Conservation (phyloP, 2,113 vertebrate genomes). For the Burhinus oedicnemus region DNA sequence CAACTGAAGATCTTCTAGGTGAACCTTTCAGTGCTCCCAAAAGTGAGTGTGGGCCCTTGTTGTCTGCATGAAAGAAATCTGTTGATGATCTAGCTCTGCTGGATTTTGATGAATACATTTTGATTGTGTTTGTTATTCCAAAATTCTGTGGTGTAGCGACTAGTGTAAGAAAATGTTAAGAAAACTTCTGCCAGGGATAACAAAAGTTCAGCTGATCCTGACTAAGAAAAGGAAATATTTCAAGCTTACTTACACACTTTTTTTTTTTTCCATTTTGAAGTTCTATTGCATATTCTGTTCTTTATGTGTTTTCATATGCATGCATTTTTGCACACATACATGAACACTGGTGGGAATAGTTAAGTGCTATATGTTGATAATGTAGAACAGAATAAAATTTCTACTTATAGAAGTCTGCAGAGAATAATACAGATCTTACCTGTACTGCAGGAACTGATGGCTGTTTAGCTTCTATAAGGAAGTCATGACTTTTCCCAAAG, state of each 20-base stretch:
- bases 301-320: not conserved
- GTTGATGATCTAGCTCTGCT: not conserved
- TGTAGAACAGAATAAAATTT: not conserved
- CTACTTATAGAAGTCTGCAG: not conserved
- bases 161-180: not conserved
- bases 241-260: not conserved
- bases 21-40: not conserved
- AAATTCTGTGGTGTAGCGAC: not conserved
- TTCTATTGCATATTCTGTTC: not conserved
- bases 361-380: not conserved
- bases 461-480: not conserved
- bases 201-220: not conserved
- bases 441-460: not conserved
- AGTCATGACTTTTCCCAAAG: not conserved
- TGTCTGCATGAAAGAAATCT: not conserved
- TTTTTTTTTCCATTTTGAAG: not conserved
- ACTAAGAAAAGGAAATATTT: not conserved
- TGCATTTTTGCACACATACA: not conserved
- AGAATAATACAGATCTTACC: not conserved
- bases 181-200: not conserved
- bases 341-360: not conserved
- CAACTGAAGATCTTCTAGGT: not conserved
- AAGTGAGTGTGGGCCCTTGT: not conserved
- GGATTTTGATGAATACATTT: not conserved
- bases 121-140: not conserved